A percentile compares a stretch with the other conserved stretches of the same genome.
Evolutionary conservation across 2,888 invertebrate genomes (phyloP).

Genomic region (Oligia latruncula): DNA sequence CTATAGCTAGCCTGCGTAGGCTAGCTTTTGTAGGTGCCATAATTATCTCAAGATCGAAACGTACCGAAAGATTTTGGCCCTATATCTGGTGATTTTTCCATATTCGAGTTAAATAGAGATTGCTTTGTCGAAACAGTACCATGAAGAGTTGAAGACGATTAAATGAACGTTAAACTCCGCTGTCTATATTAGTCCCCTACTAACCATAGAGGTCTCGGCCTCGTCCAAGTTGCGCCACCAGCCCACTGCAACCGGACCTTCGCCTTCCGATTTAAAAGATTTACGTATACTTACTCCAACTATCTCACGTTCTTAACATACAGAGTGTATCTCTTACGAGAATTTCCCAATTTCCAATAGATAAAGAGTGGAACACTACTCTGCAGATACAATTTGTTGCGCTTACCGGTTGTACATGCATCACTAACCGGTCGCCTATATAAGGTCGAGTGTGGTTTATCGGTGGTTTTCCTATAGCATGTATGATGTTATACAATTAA

Average conservation of each 20-base stretch:
- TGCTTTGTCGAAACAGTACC: background rate
- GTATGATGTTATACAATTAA: background rate
- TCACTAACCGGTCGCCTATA: slow-evolving; percentile 32
- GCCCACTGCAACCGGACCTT: slow-evolving; percentile 21
- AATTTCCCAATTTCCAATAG: slow-evolving; percentile 15
- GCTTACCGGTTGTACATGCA: slow-evolving; percentile 18
- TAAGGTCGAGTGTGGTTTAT: slow-evolving; percentile 29
- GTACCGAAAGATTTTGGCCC: background rate
- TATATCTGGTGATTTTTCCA: background rate
- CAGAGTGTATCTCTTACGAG: slow-evolving; percentile 19
- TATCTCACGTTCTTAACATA: slow-evolving; percentile 46
- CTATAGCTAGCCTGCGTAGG: background rate
- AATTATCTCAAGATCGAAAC: background rate
- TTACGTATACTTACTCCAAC: background rate
- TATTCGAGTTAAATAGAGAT: background rate
- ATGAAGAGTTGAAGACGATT: background rate
- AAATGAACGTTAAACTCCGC: background rate
- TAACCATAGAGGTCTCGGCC: background rate
- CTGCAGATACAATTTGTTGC: slow-evolving; percentile 26
- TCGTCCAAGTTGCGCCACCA: slow-evolving; percentile 18
- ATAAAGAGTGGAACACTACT: slow-evolving; percentile 26
- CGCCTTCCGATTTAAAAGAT: slow-evolving; percentile 24
- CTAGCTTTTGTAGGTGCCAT: background rate
- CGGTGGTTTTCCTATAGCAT: background rate
- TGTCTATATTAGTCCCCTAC: background rate